Evolutionary conservation across 1,140 invertebrate species (phyloP).

Genomic region (Drosophila pseudoobscura): DNA sequence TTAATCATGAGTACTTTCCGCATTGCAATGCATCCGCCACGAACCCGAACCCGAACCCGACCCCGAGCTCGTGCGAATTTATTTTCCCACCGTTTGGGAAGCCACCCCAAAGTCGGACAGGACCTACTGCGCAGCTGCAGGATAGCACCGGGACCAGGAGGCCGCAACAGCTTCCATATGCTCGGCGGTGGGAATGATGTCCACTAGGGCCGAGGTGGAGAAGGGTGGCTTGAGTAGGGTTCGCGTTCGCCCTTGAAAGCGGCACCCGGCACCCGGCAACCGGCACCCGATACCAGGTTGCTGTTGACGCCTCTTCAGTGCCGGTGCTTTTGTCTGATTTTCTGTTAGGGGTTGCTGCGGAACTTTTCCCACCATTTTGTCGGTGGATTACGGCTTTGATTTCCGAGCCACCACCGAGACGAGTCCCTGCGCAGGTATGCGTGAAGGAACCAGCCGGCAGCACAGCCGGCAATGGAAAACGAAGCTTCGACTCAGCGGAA

Average conservation of each 20-base stretch:
- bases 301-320: conserved; percentile 47
- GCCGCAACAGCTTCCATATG: conserved; percentile 44
- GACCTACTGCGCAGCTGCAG: conserved; percentile 70
- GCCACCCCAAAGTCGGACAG: conserved; percentile 53
- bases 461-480: conserved; percentile 19
- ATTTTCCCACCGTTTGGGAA: conserved; percentile 68
- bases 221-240: conserved; percentile 45
- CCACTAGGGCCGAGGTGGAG: neutral
- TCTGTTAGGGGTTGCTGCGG: conserved; percentile 56
- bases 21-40: conserved; percentile 29
- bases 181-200: conserved; percentile 13
- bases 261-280: conserved; percentile 3
- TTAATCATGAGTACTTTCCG: conserved; percentile 51
- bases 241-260: conserved; percentile 57
- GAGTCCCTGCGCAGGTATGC: conserved; percentile 65
- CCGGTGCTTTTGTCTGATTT: conserved; percentile 71
- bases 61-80: conserved; percentile 30
- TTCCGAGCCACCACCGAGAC: conserved; percentile 48
- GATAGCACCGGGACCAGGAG: conserved; percentile 15
- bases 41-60: neutral
- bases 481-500: conserved; percentile 2
- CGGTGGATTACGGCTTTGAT: conserved; percentile 37
- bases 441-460: conserved; percentile 56
- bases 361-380: conserved; percentile 54
- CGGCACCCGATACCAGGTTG: conserved; percentile 35